These are phyloP conservation scores for Hipposideros armiger DNA, from an alignment of 2,113 vertebrate genomes.

Conservation along the genomic window DNA sequence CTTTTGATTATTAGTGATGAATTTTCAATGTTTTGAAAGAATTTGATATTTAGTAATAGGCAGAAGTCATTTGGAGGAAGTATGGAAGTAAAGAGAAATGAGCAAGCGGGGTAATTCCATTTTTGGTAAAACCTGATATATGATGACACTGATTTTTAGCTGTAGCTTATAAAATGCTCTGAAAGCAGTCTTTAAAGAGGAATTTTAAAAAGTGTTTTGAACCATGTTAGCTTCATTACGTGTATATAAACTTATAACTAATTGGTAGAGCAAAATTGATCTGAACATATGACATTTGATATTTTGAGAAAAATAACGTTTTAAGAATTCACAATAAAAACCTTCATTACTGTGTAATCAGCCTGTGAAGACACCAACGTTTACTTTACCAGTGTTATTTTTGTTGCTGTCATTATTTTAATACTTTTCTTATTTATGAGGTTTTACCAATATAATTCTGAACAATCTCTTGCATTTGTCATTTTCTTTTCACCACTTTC, in stretches of 20 bases:
- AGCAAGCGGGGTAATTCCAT: conserved; percentile 23
- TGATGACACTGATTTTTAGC: not conserved
- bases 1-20: not conserved
- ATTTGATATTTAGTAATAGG: not conserved
- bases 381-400: not conserved
- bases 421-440: not conserved
- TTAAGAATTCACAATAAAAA: not conserved
- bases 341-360: not conserved
- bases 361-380: not conserved
- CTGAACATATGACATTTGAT: not conserved
- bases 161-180: not conserved
- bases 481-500: not conserved
- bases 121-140: conserved; percentile 14
- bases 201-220: conserved; percentile 38
- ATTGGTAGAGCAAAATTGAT: not conserved
- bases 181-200: not conserved
- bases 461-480: not conserved
- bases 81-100: conserved; percentile 46
- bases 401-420: not conserved
- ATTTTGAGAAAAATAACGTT: conserved; percentile 1
- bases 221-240: not conserved
- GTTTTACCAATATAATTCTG: not conserved
- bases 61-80: conserved; percentile 45
- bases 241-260: not conserved
- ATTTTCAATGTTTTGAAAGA: not conserved